Evolutionary conservation across 2,888 invertebrate species (phyloP).

Genomic region (Conus canariensis): DNA sequence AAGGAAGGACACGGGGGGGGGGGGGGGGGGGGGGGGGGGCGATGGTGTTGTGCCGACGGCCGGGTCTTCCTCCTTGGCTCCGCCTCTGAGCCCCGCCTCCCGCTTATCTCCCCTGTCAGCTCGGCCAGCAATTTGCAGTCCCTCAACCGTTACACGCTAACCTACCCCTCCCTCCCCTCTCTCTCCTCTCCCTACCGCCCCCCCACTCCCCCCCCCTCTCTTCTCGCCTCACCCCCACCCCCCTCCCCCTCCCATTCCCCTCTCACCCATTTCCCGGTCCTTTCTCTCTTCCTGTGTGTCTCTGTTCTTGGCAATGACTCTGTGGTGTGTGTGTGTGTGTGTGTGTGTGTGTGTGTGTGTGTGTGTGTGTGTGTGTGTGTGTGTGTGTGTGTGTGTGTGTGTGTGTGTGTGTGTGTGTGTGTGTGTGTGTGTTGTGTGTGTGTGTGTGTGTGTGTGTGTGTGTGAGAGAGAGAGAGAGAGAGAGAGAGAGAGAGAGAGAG

Average conservation of each 20-base stretch:
- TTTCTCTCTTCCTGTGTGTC: not conserved
- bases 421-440: no score
- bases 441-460: no score
- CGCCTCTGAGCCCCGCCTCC: not conserved
- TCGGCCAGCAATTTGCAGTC: not conserved
- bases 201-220: not conserved
- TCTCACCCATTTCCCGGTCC: not conserved
- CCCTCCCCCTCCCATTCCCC: not conserved
- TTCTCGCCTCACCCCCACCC: not conserved
- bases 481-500: no score
- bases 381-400: no score
- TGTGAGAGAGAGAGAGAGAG: no score
- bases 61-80: not conserved
- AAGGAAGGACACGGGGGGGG: not conserved
- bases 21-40: not conserved
- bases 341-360: no score
- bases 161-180: not conserved
- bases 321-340: no score
- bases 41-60: not conserved
- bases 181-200: not conserved
- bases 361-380: no score
- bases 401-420: no score
- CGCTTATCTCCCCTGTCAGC: conserved; percentile 18
- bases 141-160: not conserved
- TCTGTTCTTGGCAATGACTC: not conserved